Evolutionary conservation across 1,140 invertebrate species (phyloP).

Genomic region (Megathymus violae): DNA sequence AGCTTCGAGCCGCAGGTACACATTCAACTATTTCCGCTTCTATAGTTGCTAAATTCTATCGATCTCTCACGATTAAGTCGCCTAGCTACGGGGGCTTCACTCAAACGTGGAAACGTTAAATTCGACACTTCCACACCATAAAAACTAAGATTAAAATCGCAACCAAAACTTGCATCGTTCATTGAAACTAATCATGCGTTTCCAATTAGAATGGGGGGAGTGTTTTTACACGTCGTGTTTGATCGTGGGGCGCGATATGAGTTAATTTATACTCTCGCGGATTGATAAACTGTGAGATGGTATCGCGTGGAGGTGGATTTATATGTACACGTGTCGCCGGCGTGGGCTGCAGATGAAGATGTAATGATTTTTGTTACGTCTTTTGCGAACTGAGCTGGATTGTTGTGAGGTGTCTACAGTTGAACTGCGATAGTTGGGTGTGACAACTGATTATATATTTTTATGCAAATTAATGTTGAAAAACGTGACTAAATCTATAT

Average conservation of each 20-base stretch:
- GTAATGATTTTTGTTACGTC: constrained; percentile 33
- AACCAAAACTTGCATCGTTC: constrained; percentile 36
- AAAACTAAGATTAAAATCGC: constrained; percentile 5
- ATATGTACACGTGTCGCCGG: constrained; percentile 42
- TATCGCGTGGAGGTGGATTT: constrained; percentile 49
- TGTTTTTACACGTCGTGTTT: constrained; percentile 36
- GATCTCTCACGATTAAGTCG: too few relatives aligned
- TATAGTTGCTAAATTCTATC: too few relatives aligned
- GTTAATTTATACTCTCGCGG: constrained; percentile 49
- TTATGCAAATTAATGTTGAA: too few relatives aligned
- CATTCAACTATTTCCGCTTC: too few relatives aligned
- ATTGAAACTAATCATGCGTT: constrained; percentile 51
- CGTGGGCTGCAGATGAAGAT: constrained; percentile 41
- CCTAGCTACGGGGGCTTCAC: too few relatives aligned
- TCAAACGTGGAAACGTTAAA: too few relatives aligned
- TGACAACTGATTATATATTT: too few relatives aligned
- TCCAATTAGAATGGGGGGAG: constrained; percentile 49
- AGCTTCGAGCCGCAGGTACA: too few relatives aligned
- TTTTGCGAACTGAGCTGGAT: constrained; percentile 19
- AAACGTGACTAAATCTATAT: too few relatives aligned
- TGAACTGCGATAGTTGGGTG: too few relatives aligned
- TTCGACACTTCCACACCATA: too few relatives aligned
- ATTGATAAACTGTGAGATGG: constrained; percentile 54
- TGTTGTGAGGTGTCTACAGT: constrained; percentile 15
- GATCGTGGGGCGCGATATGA: constrained; percentile 39